These are phyloP conservation scores for Galago senegalensis DNA, from an alignment of 2,797 vertebrate genomes.

Conservation along the genomic window DNA sequence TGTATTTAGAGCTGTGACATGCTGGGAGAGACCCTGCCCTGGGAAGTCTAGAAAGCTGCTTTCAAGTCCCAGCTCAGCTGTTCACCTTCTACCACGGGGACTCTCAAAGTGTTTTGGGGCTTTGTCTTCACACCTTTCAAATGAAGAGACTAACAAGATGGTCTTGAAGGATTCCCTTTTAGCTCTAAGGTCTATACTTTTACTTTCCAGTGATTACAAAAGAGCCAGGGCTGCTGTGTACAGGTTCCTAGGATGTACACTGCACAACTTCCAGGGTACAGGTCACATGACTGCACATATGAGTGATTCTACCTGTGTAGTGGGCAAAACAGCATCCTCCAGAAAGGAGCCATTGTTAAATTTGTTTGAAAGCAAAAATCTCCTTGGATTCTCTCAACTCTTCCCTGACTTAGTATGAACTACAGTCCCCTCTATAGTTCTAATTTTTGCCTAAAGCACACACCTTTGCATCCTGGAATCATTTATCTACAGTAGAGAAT, in stretches of 20 bases:
- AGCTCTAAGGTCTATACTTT: not conserved
- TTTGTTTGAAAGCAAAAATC: not conserved
- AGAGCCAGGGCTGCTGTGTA: not conserved
- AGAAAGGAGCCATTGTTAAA: not conserved
- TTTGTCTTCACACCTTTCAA: conserved; percentile 15
- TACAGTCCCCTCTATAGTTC: not conserved
- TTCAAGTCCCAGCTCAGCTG: not conserved
- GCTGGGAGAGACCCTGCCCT: not conserved
- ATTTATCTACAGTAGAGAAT: not conserved
- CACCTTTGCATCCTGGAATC: not conserved
- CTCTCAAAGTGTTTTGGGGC: not conserved
- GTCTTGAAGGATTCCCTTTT: not conserved
- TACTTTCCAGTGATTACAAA: not conserved
- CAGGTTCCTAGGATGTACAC: not conserved
- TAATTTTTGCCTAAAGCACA: not conserved
- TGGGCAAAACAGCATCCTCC: not conserved
- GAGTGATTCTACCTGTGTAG: not conserved
- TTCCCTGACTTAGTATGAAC: not conserved
- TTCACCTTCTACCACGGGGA: not conserved
- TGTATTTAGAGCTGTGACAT: not conserved
- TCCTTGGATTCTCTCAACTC: not conserved
- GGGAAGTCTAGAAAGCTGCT: not conserved
- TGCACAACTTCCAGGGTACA: not conserved
- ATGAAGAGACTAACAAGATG: not conserved
- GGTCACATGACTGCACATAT: not conserved